A percentile compares a stretch with the other conserved stretches of the same genome.
Conservation (phyloP, 2,113 vertebrate genomes). For the Apodemus sylvaticus region DNA sequence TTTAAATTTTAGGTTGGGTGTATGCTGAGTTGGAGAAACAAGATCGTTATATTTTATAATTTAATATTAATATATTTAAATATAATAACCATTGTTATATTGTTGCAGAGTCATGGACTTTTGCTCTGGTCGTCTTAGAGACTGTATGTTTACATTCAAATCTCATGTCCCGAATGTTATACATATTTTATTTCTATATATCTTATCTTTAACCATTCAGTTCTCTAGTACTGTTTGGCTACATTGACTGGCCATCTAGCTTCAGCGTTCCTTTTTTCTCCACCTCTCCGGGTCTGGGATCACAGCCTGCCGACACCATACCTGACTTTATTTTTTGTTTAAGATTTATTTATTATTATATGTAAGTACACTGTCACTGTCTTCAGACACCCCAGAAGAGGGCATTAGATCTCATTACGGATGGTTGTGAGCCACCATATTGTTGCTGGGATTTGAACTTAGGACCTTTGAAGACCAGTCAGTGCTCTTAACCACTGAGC, state of each 20-base stretch:
- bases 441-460: too few species aligned
- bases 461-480: too few species aligned
- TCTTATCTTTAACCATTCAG: neutral
- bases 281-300: neutral
- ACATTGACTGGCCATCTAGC: neutral
- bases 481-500: too few species aligned
- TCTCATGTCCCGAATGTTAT: neutral
- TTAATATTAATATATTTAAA: too few species aligned
- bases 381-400: too few species aligned
- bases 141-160: neutral
- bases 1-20: constrained; percentile 41
- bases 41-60: neutral
- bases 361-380: too few species aligned
- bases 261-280: neutral
- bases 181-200: neutral
- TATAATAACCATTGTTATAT: neutral
- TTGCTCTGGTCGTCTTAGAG: neutral
- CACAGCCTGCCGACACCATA: neutral
- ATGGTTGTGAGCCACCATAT: too few species aligned
- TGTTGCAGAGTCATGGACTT: neutral
- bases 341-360: too few species aligned
- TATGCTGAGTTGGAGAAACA: constrained; percentile 15
- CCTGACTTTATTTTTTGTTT: neutral
- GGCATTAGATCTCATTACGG: too few species aligned
- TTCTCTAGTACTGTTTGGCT: neutral